Conservation (phyloP, 2,888 invertebrate genomes). For the Acleris literana region DNA sequence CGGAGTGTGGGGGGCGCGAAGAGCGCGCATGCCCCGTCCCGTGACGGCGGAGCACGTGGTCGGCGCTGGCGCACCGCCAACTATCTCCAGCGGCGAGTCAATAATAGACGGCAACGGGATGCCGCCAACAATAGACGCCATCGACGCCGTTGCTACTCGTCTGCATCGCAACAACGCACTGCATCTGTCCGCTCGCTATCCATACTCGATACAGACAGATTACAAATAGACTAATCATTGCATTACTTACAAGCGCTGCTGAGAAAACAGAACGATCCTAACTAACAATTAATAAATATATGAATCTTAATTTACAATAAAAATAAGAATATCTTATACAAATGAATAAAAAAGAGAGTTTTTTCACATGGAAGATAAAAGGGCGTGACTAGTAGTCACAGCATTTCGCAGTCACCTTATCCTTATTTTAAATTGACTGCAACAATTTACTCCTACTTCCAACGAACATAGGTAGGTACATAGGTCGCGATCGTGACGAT, state of each 20-base stretch:
- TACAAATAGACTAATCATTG: slow-evolving; percentile 1
- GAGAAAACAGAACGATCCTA: neutral
- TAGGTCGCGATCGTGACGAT: slow-evolving; percentile 26
- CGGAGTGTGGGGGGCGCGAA: slow-evolving; percentile 38
- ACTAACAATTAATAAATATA: neutral
- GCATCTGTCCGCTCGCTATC: slow-evolving; percentile 15
- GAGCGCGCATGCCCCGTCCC: slow-evolving; percentile 67
- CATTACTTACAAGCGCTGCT: neutral
- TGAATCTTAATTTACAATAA: too few relatives aligned
- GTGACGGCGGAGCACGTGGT: slow-evolving; percentile 80
- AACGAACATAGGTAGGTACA: slow-evolving; percentile 3
- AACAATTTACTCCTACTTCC: slow-evolving; percentile 18
- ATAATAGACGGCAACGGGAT: slow-evolving; percentile 82
- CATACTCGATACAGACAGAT: neutral
- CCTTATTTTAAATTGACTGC: slow-evolving; percentile 6
- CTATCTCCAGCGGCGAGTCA: slow-evolving; percentile 82
- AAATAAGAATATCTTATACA: too few relatives aligned
- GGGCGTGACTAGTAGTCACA: neutral
- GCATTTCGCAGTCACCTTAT: neutral
- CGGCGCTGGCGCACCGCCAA: slow-evolving; percentile 76
- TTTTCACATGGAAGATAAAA: too few relatives aligned
- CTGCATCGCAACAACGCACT: slow-evolving; percentile 45
- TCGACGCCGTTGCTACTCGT: slow-evolving; percentile 49
- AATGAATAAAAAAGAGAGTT: too few relatives aligned
- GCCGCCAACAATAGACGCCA: slow-evolving; percentile 83